Base-by-base conservation (phyloP, 1,140 invertebrate species). In the Anoplolepis gracilipes region DNA sequence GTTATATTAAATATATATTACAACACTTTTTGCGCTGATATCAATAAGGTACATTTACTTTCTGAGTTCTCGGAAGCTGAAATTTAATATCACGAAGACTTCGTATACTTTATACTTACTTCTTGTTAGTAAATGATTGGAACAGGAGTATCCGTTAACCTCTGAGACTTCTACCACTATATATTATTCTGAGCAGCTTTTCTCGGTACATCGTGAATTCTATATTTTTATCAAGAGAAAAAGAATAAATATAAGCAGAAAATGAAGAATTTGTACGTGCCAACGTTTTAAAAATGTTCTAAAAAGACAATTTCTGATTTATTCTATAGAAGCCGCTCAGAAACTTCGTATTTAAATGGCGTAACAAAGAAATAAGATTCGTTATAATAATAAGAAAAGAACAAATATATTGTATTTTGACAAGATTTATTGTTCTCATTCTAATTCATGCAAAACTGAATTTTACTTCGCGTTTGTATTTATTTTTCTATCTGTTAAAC, bases 41-140 rank as follows among this genome's bases (percentile, higher is more conserved):
- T 79, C n/a, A 77, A 49, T 19, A 22, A 55, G 13, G 39, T 36
- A 55, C 22, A 55, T 69, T 55, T 69, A 55, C 46, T 67, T 5
- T 55, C n/a, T 10, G n/a, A 77, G 25, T 36, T 55, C 62, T 69
- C 30, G 28, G 46, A 69, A n/a, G 25, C 10, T 30, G 65, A 82
- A 82, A 73, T 36, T 70, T 59, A 70, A 82, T 72, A 82, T 62
- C 28, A 28, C 36, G 49, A 42, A 59, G 25, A n/a, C 33, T 61
- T 76, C 13, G 16, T 59, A 57, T 59, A 42, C 78, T 70, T 81
- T 70, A 57, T 70, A 57, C n/a, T 70, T 81, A 46, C 53, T 61
- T 73, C 55, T 39, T 61, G 39, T 73, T 70, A 73, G 36, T 57
- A 72, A 69, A 55, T 72, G 67, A 82, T 73, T 82, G 53, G 65